A percentile compares a stretch with the other conserved stretches of the same genome.
Conservation (phyloP, 2,888 invertebrate genomes). For the Harpalus rubripes region DNA sequence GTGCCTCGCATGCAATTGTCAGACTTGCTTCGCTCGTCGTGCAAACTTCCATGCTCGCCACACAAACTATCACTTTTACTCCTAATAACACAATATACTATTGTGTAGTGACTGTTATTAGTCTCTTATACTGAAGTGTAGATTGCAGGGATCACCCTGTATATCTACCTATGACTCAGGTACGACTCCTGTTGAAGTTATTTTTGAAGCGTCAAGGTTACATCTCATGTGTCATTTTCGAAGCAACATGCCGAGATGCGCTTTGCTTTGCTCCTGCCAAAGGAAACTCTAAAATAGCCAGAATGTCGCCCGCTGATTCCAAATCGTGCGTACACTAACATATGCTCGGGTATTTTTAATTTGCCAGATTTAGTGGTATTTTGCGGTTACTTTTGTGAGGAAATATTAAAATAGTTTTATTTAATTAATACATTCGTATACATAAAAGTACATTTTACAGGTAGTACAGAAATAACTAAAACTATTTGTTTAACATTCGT, state of each 20-base stretch:
- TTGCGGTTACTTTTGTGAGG: constrained; percentile 1
- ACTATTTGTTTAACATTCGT: too few relatives aligned
- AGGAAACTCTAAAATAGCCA: constrained; percentile 33
- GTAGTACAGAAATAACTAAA: too few relatives aligned
- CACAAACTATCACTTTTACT: too few relatives aligned
- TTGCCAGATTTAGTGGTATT: constrained; percentile 1
- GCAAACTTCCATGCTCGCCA: too few relatives aligned
- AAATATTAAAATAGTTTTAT: background rate
- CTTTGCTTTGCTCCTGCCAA: background rate
- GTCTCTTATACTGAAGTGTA: too few relatives aligned
- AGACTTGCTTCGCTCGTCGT: too few relatives aligned
- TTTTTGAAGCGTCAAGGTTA: constrained; percentile 48
- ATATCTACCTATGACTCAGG: constrained; percentile 8
- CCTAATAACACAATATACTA: too few relatives aligned
- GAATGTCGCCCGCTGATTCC: constrained; percentile 13
- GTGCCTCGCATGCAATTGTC: too few relatives aligned
- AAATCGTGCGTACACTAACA: constrained; percentile 27
- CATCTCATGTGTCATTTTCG: constrained; percentile 31
- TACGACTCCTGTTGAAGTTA: constrained; percentile 3
- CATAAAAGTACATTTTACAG: too few relatives aligned
- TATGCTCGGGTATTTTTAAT: constrained; percentile 10
- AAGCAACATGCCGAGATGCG: constrained; percentile 9
- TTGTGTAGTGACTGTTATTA: too few relatives aligned
- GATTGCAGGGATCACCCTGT: too few relatives aligned
- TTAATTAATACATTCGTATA: background rate